Conservation (phyloP, 2,888 invertebrate genomes). For the Aporophyla lueneburgensis region DNA sequence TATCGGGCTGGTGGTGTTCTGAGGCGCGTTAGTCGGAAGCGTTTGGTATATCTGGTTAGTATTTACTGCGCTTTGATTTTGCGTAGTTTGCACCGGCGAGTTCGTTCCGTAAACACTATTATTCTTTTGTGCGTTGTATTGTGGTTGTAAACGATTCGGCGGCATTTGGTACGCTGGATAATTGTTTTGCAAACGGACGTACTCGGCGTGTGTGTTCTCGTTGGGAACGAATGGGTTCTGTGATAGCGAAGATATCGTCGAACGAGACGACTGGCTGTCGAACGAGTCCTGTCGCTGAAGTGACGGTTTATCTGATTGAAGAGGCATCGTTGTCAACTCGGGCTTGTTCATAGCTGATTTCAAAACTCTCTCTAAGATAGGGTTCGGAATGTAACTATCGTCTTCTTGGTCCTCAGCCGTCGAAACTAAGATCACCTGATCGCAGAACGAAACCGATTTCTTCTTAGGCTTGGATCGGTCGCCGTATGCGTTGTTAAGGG, state of each 20-base stretch:
- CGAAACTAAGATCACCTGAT: constrained; percentile 97
- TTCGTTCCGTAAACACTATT: constrained; percentile 81
- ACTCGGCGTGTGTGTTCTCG: constrained; percentile 82
- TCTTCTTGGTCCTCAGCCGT: constrained; percentile 98
- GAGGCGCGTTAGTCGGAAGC: constrained; percentile 78
- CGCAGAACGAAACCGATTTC: constrained; percentile 98
- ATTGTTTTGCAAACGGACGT: constrained; percentile 82
- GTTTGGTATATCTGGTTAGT: constrained; percentile 84
- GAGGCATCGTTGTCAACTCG: constrained; percentile 90
- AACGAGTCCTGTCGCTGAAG: constrained; percentile 89
- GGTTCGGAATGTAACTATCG: constrained; percentile 97
- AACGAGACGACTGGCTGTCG: constrained; percentile 89
- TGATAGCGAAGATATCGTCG: constrained; percentile 88
- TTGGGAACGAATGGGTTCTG: constrained; percentile 83
- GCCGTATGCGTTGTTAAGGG: constrained; percentile 80
- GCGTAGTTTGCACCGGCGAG: constrained; percentile 75
- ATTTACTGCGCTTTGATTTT: constrained; percentile 73
- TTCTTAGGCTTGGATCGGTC: constrained; percentile 94
- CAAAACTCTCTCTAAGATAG: constrained; percentile 96
- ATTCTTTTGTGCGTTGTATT: constrained; percentile 81
- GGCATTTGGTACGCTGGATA: constrained; percentile 84
- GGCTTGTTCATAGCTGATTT: constrained; percentile 95
- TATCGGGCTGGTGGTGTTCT: constrained; percentile 81
- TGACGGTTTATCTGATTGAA: constrained; percentile 87
- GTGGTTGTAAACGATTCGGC: constrained; percentile 82